These are phyloP conservation scores for Choristoneura rosaceana DNA, from an alignment of 2,888 invertebrate genomes.

Conservation along the genomic window DNA sequence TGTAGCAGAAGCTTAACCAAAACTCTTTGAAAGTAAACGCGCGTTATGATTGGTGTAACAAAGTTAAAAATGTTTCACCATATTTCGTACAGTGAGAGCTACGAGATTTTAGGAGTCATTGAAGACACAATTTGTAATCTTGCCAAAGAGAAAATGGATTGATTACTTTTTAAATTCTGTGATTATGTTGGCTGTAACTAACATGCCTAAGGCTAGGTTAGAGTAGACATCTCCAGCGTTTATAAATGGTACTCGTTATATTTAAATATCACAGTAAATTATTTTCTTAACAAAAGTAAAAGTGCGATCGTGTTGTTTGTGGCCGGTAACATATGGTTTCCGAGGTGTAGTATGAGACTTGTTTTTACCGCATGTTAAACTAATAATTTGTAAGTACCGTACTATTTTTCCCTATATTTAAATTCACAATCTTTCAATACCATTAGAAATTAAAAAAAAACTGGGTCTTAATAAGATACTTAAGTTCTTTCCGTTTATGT, in stretches of 20 bases:
- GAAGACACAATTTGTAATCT: slow-evolving; percentile 79
- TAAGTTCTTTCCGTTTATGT: no score
- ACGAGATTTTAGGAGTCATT: slow-evolving; percentile 79
- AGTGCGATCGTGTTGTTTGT: slow-evolving; percentile 45
- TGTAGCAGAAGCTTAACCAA: slow-evolving; percentile 34
- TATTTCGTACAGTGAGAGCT: slow-evolving; percentile 68
- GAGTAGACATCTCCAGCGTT: slow-evolving; percentile 60
- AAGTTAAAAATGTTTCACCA: slow-evolving; percentile 72
- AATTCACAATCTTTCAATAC: no score
- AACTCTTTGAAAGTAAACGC: slow-evolving; percentile 60
- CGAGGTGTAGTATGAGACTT: neutral
- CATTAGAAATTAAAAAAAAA: no score
- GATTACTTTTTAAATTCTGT: slow-evolving; percentile 83
- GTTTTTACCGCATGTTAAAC: slow-evolving; percentile 5
- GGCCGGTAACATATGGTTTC: slow-evolving; percentile 57
- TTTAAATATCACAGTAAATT: slow-evolving; percentile 63
- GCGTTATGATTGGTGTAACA: slow-evolving; percentile 54
- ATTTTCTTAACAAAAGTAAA: slow-evolving; percentile 50
- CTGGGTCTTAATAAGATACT: no score
- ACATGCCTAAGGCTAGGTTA: slow-evolving; percentile 70
- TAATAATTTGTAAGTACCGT: no score
- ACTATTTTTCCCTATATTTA: no score
- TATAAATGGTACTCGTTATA: slow-evolving; percentile 73
- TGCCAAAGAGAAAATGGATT: slow-evolving; percentile 80
- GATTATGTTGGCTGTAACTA: slow-evolving; percentile 71